Percentiles rank a stretch among this genome's conserved stretches.
phyloP scores from a whole-genome alignment of 2,113 vertebrate genomes.

The Cavia aperea region DNA sequence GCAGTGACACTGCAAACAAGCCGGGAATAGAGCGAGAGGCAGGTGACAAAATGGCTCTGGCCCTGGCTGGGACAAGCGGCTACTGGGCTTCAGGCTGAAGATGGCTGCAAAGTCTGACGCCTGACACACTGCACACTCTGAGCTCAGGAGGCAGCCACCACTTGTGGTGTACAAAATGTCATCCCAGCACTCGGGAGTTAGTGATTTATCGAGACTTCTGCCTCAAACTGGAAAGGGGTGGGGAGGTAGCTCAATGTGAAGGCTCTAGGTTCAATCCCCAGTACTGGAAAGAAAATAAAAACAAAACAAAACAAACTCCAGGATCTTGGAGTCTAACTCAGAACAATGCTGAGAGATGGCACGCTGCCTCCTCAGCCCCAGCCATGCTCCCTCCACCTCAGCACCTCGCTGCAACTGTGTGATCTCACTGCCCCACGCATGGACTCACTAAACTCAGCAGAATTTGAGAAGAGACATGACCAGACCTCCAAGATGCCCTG shows the following conservation, averaged over 20 bases:
- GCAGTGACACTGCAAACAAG: background rate
- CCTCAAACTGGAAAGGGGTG: background rate
- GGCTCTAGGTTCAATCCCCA: background rate
- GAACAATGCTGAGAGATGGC: background rate
- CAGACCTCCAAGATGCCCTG: too few relatives aligned
- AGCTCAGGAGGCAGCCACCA: background rate
- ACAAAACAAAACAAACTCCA: background rate
- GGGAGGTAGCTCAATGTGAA: background rate
- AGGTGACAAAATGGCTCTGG: background rate
- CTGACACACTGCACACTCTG: background rate
- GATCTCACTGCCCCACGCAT: background rate
- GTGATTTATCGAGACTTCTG: background rate
- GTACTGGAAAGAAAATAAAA: background rate
- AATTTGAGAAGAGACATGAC: background rate
- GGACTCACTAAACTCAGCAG: background rate
- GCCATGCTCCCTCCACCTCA: background rate
- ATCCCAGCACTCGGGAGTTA: background rate
- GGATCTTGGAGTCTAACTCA: background rate
- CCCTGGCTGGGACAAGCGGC: background rate
- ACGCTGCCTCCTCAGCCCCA: too few relatives aligned
- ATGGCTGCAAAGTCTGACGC: background rate
- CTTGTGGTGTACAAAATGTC: background rate
- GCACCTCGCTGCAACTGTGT: background rate
- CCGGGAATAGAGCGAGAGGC: too few relatives aligned
- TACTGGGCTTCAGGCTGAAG: background rate